A percentile compares a stretch with the other conserved stretches of the same genome.
Evolutionary conservation across 2,797 vertebrate genomes (phyloP).

Genomic region (Triplophysa yarkandensis): DNA sequence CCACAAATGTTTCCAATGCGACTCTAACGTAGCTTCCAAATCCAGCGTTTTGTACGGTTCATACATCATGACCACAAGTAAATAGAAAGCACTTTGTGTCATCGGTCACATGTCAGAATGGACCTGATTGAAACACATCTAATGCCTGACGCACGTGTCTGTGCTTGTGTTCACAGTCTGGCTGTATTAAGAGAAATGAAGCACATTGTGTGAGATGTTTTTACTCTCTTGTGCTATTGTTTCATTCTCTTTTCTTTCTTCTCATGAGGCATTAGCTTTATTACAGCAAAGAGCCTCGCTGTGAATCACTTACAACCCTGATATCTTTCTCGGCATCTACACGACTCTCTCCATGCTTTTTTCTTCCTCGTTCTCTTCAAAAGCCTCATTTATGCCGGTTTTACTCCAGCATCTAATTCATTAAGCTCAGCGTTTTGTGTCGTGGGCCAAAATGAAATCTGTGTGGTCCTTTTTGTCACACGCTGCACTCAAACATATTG

Average conservation of each 20-base stretch:
- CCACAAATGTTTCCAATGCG: not conserved
- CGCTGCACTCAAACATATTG: slow-evolving; percentile 25
- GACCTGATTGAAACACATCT: slow-evolving; percentile 37
- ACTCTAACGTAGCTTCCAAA: slow-evolving; percentile 4
- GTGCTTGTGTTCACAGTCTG: slow-evolving; percentile 15
- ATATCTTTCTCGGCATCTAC: slow-evolving; percentile 46
- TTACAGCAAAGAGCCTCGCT: slow-evolving; percentile 41
- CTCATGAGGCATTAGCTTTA: slow-evolving; percentile 53
- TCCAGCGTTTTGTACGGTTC: slow-evolving; percentile 12
- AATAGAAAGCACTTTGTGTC: slow-evolving; percentile 52
- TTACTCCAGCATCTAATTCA: slow-evolving; percentile 43
- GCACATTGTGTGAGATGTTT: slow-evolving; percentile 13
- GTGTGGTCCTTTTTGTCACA: slow-evolving; percentile 5
- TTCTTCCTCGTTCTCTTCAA: slow-evolving; percentile 31
- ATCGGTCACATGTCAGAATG: slow-evolving; percentile 44
- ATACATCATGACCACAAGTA: slow-evolving; percentile 28
- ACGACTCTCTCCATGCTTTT: slow-evolving; percentile 33
- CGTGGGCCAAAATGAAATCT: slow-evolving; percentile 14
- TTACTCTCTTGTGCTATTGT: slow-evolving; percentile 49
- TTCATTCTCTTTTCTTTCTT: slow-evolving; percentile 48
- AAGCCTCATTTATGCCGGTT: slow-evolving; percentile 43
- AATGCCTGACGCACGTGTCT: not conserved
- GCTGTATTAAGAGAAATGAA: slow-evolving; percentile 28
- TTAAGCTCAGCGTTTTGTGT: slow-evolving; percentile 26
- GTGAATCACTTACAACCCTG: slow-evolving; percentile 38